Evolutionary conservation across 2,888 invertebrate species (phyloP).

Genomic region (Leucania comma): DNA sequence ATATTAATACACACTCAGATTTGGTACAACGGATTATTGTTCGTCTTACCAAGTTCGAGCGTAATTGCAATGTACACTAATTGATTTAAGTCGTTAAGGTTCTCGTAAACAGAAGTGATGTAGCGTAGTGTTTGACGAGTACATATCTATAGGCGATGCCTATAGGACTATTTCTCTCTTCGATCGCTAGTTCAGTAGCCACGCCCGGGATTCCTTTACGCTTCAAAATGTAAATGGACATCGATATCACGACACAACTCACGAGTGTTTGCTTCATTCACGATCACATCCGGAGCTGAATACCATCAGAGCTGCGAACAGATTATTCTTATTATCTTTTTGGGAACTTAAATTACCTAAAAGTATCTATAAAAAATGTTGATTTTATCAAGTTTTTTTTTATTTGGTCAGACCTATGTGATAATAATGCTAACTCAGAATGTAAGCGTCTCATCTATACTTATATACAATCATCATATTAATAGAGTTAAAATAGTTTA

Average conservation of each 20-base stretch:
- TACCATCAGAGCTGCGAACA: slow-evolving; percentile 24
- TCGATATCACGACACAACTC: background rate
- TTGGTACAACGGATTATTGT: too few relatives aligned
- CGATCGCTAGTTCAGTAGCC: background rate
- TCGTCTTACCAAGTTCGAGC: background rate
- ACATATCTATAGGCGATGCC: too few relatives aligned
- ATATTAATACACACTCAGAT: too few relatives aligned
- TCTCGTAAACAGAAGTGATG: too few relatives aligned
- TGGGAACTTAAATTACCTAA: background rate
- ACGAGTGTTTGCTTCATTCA: slow-evolving; percentile 43
- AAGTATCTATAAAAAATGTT: background rate
- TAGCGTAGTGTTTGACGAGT: too few relatives aligned
- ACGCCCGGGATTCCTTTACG: slow-evolving; percentile 21
- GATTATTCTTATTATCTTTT: slow-evolving; percentile 20
- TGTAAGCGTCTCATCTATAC: too few relatives aligned
- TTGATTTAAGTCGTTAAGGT: too few relatives aligned
- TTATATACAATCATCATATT: too few relatives aligned
- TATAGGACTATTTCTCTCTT: too few relatives aligned
- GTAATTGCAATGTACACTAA: too few relatives aligned
- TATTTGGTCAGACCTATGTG: background rate
- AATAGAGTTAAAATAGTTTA: too few relatives aligned
- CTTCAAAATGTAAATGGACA: slow-evolving; percentile 67
- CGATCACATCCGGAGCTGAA: slow-evolving; percentile 29
- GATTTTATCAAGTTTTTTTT: background rate
- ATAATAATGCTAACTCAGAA: too few relatives aligned